phyloP scores from a whole-genome alignment of 2,113 vertebrate genomes.

The Conger conger region DNA sequence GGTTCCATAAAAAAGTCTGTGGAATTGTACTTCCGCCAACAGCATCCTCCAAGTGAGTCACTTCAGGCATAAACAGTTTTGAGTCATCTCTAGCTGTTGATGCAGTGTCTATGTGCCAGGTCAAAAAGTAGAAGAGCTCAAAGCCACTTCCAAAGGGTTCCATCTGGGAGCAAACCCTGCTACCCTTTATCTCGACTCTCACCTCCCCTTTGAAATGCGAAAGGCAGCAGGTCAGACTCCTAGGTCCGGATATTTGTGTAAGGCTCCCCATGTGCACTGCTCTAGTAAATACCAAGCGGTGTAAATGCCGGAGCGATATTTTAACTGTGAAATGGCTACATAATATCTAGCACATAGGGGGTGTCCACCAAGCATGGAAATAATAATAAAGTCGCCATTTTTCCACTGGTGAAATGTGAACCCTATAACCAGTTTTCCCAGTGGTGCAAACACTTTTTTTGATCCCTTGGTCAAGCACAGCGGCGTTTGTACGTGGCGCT shows the following conservation, averaged over 20 bases:
- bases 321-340: neutral
- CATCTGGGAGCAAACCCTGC: neutral
- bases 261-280: neutral
- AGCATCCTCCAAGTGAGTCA: neutral
- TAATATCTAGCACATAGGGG: neutral
- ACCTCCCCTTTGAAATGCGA: neutral
- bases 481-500: neutral
- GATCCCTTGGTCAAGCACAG: too few species aligned
- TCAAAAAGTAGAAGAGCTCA: neutral
- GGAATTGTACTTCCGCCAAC: neutral
- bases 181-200: neutral
- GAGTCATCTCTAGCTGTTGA: neutral
- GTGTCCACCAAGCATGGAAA: neutral
- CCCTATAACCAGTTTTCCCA: too few species aligned
- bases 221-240: neutral
- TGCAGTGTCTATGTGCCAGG: neutral
- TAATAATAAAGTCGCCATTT: neutral
- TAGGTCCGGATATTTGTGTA: neutral
- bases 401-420: too few species aligned
- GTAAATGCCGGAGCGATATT: neutral
- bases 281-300: neutral
- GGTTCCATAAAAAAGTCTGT: neutral
- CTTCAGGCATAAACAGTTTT: neutral
- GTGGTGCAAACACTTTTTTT: too few species aligned
- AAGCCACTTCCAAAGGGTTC: neutral